These are phyloP conservation scores for Lepeophtheirus nordmannii DNA, from an alignment of 2,888 invertebrate genomes.

Conservation along the genomic window DNA sequence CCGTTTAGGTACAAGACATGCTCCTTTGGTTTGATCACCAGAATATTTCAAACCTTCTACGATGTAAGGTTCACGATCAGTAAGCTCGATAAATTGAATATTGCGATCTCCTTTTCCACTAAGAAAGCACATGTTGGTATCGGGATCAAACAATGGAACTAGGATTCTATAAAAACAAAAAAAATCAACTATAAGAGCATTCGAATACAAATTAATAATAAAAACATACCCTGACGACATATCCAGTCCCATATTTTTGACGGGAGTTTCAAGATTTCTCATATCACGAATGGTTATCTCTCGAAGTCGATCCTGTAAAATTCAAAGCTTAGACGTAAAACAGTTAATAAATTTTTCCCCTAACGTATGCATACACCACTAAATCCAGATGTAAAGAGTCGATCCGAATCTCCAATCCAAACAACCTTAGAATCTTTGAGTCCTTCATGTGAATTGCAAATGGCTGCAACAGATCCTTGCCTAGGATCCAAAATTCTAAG, in stretches of 20 bases:
- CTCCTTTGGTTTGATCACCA: constrained; percentile 72
- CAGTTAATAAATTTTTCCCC: constrained; percentile 18
- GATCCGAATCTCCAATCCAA: constrained; percentile 70
- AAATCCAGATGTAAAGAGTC: constrained; percentile 75
- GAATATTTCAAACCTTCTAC: constrained; percentile 50
- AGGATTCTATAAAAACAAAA: constrained; percentile 44
- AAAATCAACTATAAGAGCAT: background rate
- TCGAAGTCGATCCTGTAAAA: constrained; percentile 52
- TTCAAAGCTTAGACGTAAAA: background rate
- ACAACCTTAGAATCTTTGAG: constrained; percentile 79
- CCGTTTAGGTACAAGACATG: constrained; percentile 76
- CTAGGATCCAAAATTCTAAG: constrained; percentile 72
- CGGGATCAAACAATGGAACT: constrained; percentile 79
- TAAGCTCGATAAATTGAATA: constrained; percentile 74
- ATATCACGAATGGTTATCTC: constrained; percentile 78
- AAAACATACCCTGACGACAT: constrained; percentile 57
- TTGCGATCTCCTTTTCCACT: constrained; percentile 88
- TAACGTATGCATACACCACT: constrained; percentile 42
- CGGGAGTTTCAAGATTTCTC: constrained; percentile 56
- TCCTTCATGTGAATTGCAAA: constrained; percentile 55
- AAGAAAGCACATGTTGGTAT: constrained; percentile 86
- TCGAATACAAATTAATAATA: background rate
- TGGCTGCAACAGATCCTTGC: constrained; percentile 35
- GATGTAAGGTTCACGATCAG: constrained; percentile 72
- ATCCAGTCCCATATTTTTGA: constrained; percentile 63